Conservation (phyloP, 2,888 invertebrate genomes). For the Polylopha cassiicola region DNA sequence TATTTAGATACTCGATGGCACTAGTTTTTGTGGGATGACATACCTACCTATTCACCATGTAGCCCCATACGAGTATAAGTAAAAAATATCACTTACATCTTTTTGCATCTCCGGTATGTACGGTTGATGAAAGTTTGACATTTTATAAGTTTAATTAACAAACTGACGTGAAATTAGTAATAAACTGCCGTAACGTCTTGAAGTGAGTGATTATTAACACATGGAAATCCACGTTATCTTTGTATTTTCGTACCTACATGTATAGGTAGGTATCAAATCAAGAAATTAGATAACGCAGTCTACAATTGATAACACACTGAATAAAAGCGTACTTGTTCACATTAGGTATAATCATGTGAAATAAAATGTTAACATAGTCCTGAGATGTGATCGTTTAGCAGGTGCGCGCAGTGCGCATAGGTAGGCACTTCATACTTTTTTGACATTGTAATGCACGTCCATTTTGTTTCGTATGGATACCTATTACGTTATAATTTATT, state of each 20-base stretch:
- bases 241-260: no score
- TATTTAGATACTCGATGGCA: no score
- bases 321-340: neutral
- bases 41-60: no score
- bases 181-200: constrained; percentile 34
- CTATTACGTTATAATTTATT: no score
- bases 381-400: no score
- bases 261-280: no score
- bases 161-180: constrained; percentile 30
- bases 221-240: neutral
- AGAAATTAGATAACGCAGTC: constrained; percentile 19
- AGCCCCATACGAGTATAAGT: no score
- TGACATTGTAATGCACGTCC: no score
- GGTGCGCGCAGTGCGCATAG: no score
- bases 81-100: constrained; percentile 39
- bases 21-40: no score
- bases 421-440: no score
- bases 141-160: constrained; percentile 23
- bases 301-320: constrained; percentile 7
- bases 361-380: neutral
- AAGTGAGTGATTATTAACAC: constrained; percentile 45
- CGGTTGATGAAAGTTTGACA: constrained; percentile 32
- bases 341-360: constrained; percentile 2
- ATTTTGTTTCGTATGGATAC: no score
- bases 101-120: constrained; percentile 42